Conservation (phyloP, 1,140 invertebrate genomes). For the Vollenhovia emeryi region DNA sequence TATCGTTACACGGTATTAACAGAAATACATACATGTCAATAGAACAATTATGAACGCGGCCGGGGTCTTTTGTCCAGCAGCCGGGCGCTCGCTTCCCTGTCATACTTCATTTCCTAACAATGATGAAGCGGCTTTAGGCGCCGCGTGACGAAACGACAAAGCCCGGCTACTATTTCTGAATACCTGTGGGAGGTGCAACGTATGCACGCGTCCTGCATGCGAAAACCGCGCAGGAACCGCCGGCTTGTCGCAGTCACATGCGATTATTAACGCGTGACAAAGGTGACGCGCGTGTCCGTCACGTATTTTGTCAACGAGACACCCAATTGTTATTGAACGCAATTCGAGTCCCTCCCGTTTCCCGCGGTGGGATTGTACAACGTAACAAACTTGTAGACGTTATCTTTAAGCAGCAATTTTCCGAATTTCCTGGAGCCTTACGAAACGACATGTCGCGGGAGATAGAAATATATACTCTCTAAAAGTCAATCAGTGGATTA, state of each 20-base stretch:
- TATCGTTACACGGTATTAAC: neutral
- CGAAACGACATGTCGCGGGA: neutral
- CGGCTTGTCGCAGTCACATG: neutral
- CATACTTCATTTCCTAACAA: conserved; percentile 43
- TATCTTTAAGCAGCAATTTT: neutral
- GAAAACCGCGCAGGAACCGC: conserved; percentile 5
- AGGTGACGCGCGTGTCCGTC: neutral
- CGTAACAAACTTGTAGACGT: neutral
- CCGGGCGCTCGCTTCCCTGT: conserved; percentile 18
- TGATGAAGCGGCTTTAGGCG: conserved; percentile 49
- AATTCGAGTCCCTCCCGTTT: neutral
- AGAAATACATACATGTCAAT: conserved; percentile 13
- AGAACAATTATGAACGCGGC: conserved; percentile 41
- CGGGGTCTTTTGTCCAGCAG: conserved; percentile 6
- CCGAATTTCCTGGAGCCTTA: neutral
- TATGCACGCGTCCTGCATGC: neutral
- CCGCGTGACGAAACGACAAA: conserved; percentile 49
- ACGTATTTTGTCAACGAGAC: conserved; percentile 19
- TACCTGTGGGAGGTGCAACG: conserved; percentile 32
- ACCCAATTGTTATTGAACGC: neutral
- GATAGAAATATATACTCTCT: neutral
- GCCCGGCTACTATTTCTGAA: conserved; percentile 49
- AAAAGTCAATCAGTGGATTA: too few species aligned
- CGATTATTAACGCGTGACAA: conserved; percentile 18
- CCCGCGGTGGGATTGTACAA: neutral